phyloP scores from a whole-genome alignment of 2,888 invertebrate genomes.

The Orthosia gracilis region DNA sequence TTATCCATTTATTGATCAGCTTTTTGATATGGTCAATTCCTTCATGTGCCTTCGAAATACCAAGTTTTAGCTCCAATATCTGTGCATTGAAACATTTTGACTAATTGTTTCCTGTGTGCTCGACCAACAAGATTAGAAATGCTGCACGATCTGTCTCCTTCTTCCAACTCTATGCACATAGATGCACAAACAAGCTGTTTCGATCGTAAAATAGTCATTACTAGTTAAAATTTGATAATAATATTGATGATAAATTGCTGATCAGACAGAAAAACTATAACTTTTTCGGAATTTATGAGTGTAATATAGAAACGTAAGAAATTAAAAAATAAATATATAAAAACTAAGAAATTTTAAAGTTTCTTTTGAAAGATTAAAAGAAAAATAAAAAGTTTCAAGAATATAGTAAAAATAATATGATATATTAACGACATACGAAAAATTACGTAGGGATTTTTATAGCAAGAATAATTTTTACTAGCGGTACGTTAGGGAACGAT shows the following conservation, averaged over 20 bases:
- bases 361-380: constrained; percentile 8
- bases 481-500: constrained; percentile 19
- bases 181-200: constrained; percentile 75
- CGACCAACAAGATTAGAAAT: constrained; percentile 87
- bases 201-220: constrained; percentile 72
- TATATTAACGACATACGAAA: background rate
- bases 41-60: constrained; percentile 44
- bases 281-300: background rate
- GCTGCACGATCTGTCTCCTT: constrained; percentile 82
- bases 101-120: constrained; percentile 83
- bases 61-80: constrained; percentile 74
- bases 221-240: background rate
- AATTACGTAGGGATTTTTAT: background rate
- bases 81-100: constrained; percentile 77
- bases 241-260: constrained; percentile 36
- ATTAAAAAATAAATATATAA: background rate
- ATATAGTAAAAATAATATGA: background rate
- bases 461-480: constrained; percentile 3
- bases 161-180: constrained; percentile 77
- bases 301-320: background rate
- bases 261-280: background rate
- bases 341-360: background rate
- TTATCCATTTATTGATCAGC: background rate
- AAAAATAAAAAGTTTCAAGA: constrained; percentile 1
- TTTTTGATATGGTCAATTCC: background rate